phyloP scores from a whole-genome alignment of 2,888 invertebrate genomes.

The Lysandra bellargus region DNA sequence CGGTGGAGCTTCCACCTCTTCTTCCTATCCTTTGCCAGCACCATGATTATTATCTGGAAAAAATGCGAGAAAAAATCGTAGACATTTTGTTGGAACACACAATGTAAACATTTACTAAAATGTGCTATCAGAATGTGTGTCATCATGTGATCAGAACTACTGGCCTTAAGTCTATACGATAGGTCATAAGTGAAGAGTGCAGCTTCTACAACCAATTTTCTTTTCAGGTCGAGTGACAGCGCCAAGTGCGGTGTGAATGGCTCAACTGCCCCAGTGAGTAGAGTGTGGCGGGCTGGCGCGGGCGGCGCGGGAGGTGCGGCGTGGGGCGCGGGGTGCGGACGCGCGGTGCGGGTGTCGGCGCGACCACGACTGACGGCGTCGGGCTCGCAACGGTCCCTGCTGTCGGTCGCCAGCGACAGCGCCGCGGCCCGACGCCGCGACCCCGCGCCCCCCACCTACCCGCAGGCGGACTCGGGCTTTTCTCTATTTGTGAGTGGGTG shows the following conservation, averaged over 20 bases:
- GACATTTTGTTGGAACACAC: background rate
- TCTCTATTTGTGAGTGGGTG: conserved; percentile 80
- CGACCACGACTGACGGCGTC: conserved; percentile 55
- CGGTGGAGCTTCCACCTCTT: too few relatives aligned
- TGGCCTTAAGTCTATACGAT: too few relatives aligned
- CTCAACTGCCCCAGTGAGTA: conserved; percentile 80
- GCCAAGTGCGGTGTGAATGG: conserved; percentile 81
- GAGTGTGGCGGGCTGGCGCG: conserved; percentile 65
- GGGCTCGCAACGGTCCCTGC: conserved; percentile 74
- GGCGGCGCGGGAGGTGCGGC: conserved; percentile 50
- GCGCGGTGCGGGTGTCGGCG: conserved; percentile 57
- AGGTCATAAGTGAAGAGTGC: background rate
- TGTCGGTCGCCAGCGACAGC: conserved; percentile 77
- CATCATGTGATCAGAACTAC: too few relatives aligned
- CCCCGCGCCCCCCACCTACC: conserved; percentile 64
- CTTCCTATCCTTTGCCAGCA: too few relatives aligned
- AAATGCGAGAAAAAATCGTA: background rate
- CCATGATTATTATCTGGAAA: too few relatives aligned
- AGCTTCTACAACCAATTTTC: background rate
- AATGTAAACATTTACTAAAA: background rate
- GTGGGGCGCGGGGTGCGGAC: conserved; percentile 45
- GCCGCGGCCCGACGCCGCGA: conserved; percentile 72
- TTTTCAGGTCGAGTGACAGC: conserved; percentile 83
- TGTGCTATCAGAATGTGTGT: background rate
- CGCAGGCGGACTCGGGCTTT: conserved; percentile 70